A percentile compares a stretch with the other conserved stretches of the same genome.
Conservation (phyloP, 1,140 invertebrate species). For the Neuroterus valhalla region DNA sequence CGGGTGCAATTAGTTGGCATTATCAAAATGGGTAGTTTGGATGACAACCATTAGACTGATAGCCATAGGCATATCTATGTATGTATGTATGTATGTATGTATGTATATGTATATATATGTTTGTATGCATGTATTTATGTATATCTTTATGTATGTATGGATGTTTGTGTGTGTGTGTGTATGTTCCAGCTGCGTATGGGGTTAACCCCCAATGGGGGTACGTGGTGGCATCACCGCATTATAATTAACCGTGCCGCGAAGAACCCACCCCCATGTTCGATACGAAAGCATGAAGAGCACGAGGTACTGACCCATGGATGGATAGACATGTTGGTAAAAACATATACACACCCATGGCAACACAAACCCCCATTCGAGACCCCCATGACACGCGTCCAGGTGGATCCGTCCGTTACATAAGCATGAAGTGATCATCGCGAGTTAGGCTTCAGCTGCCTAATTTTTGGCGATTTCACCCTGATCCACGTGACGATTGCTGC, state of each 20-base stretch:
- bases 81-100: too few species aligned
- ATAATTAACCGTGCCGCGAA: conserved; percentile 52
- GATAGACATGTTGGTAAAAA: conserved; percentile 39
- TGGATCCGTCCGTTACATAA: conserved; percentile 58
- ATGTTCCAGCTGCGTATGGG: conserved; percentile 18
- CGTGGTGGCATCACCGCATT: conserved; percentile 38
- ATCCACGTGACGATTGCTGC: conserved; percentile 45
- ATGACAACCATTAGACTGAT: conserved; percentile 35
- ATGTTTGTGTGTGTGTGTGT: too few species aligned
- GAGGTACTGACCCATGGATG: conserved; percentile 34
- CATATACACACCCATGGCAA: conserved; percentile 35
- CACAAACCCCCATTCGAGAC: conserved; percentile 52
- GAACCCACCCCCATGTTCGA: conserved; percentile 45
- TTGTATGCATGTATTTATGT: too few species aligned
- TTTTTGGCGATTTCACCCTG: conserved; percentile 55
- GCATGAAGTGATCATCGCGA: conserved; percentile 25
- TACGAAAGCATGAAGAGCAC: conserved; percentile 35
- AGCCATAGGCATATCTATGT: too few species aligned
- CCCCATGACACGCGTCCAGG: conserved; percentile 61
- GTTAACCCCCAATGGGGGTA: background rate
- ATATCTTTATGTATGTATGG: too few species aligned
- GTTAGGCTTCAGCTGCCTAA: conserved; percentile 55
- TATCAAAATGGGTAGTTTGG: conserved; percentile 33
- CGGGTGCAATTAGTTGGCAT: conserved; percentile 34
- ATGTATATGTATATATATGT: too few species aligned